Base-by-base conservation (phyloP, 2,888 invertebrate genomes). In the Marasmarcha lunaedactyla region DNA sequence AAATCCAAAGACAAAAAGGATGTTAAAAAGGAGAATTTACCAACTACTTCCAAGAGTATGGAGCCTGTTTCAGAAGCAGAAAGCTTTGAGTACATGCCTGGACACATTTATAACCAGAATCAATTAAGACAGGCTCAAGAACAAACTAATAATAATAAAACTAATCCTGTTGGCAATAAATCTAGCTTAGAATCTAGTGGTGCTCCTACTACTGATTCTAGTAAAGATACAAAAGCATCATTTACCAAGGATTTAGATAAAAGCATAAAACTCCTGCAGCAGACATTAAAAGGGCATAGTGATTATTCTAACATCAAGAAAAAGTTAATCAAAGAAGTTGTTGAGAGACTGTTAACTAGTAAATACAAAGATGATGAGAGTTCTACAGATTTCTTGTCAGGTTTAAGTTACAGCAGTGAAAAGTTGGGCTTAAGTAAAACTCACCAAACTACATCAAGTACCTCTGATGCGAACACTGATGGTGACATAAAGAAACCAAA, bases 51-150 rank as follows among this genome's bases (percentile, higher is more conserved):
- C 41, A 70, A 65, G 60, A 71, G 55, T 53, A 69, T 57, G 46
- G 71, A 68, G 13, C 77, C 73, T 61, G 43, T 84, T 55, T 63
- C 87, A 46, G 85, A 86, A 54, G 88, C 88, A 25, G 88, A 89
- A 52, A 90, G 90, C 57, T 90, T 90, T 65, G 89, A 90, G 59
- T 90, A 89, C 56, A 72, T 86, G 68, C 84, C 84, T 37, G 85
- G 84, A 1, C 76, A 87, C 52, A 72, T 86, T 41, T 89, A 87
- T 51, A 85, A 87, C 50, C 85, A 86, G 51, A 84, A 76, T 41
- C 66, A 72, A 54, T 50, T 64, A 33, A 59, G 63, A 37, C 51
- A 55, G 34, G 56, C 60, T 45, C 51, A 60, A 34, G 45, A 51
- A 30, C 57, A 46, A 45, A 43, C 51, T 33, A 20, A 20, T 20